phyloP scores from a whole-genome alignment of 2,113 vertebrate species.

The Channa argus region DNA sequence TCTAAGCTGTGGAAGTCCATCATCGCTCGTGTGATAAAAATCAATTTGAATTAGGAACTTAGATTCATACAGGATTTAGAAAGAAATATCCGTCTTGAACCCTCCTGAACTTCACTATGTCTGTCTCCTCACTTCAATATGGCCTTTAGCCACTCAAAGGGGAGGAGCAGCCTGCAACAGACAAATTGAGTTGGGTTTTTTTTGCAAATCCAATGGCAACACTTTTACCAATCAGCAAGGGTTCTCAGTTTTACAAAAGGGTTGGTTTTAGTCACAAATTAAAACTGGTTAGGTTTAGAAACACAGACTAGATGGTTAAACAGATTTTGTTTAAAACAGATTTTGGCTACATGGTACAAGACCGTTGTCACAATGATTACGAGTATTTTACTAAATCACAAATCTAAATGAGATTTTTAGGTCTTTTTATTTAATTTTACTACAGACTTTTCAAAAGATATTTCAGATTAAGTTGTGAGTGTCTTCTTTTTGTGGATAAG shows the following conservation, averaged over 20 bases:
- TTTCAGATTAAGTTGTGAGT: neutral
- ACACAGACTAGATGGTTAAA: no score
- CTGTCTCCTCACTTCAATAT: conserved; percentile 1
- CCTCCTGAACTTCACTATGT: conserved; percentile 23
- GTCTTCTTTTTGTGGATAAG: conserved; percentile 1
- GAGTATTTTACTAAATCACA: no score
- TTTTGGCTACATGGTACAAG: no score
- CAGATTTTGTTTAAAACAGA: no score
- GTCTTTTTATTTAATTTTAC: no score
- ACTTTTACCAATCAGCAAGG: conserved; percentile 32
- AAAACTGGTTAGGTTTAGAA: no score
- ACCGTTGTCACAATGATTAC: no score
- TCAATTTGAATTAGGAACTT: conserved; percentile 29
- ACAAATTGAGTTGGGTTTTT: conserved; percentile 38
- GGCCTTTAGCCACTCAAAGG: conserved; percentile 1
- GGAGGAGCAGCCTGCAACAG: conserved; percentile 1
- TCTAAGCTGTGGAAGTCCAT: conserved; percentile 16
- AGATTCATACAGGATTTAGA: no score
- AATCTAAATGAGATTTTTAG: no score
- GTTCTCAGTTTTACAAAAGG: conserved; percentile 49
- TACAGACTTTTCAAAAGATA: no score
- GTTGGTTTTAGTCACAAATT: no score
- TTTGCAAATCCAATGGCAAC: neutral
- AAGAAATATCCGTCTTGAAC: conserved; percentile 34
- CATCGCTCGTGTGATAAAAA: conserved; percentile 36